Base-by-base conservation (phyloP, 1,140 invertebrate genomes). In the Meloidogyne floridensis region DNA sequence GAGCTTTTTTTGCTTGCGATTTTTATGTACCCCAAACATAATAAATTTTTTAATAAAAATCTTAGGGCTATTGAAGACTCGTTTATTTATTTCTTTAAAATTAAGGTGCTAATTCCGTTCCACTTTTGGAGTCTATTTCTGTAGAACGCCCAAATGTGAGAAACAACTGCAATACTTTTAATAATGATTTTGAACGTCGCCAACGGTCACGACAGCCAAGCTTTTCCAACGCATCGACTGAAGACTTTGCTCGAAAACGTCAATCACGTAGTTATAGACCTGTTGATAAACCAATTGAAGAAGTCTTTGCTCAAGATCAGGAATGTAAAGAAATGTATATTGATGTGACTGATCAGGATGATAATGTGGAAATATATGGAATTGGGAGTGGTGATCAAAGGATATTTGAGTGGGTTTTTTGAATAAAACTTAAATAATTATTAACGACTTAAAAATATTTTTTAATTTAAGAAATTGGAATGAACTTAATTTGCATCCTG, bases 391-490 rank as follows among this genome's bases (percentile, higher is more conserved):
- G n/a, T 65, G n/a, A 6, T 6, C 47, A 65, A 65, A n/a, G 2
- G 5, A 65, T n/a, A 65, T 65, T 65, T 18, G 59, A 65, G 59
- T 65, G n/a, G 6, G 59, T n/a, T 65, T 65, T 65, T 65, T 59
- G 32, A 32, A 32, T 32, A 32, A 32, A 32, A 10, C 9, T 54
- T 11, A 54, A 11, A 54, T 59, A 59, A 59, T n/a, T 65, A 7
- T 65, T n/a, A 32, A 32, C 32, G 32, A 32, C n/a, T n/a, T 13
- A 6, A n/a, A 7, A 7, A 65, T n/a, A 4, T 15, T 15, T 59
- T 4, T n/a, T n/a, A n/a, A n/a, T 65, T 74, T 74, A n/a, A 74
- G 72, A n/a, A 32, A 43, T 9, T 80, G 78, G 78, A 1, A 32
- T 13, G 32, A 76, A 53, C 32, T 53, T 2, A 56, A 54, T 65